Percentiles rank a stretch among this genome's conserved stretches.
Conservation (phyloP, 2,888 invertebrate genomes). For the Sarcophaga carnaria region DNA sequence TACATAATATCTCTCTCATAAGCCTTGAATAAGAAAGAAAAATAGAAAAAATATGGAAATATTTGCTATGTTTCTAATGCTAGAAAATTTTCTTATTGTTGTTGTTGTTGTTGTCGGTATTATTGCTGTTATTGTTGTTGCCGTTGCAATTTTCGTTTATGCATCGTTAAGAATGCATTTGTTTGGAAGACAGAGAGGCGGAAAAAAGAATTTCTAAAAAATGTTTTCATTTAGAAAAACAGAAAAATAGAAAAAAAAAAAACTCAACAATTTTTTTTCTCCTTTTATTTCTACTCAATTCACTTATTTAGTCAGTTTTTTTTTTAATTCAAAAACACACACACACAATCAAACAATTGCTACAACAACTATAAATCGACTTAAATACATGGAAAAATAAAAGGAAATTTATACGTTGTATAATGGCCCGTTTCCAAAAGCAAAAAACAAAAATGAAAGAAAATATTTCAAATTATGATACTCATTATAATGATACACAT, state of each 20-base stretch:
- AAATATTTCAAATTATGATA: too few species aligned
- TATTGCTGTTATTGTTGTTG: not conserved
- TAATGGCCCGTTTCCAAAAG: too few species aligned
- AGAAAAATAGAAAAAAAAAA: slow-evolving; percentile 25
- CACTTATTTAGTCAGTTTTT: slow-evolving; percentile 54
- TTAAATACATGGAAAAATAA: too few species aligned
- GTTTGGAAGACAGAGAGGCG: slow-evolving; percentile 43
- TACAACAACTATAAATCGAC: too few species aligned
- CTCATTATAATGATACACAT: too few species aligned
- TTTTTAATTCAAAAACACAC: slow-evolving; percentile 15
- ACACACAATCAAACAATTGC: not conserved
- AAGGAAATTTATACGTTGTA: too few species aligned
- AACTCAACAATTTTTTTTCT: slow-evolving; percentile 7
- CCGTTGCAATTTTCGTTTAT: slow-evolving; percentile 39
- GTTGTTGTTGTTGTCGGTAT: not conserved
- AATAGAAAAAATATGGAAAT: not conserved
- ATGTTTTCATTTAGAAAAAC: slow-evolving; percentile 51
- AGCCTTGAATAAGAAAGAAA: slow-evolving; percentile 48
- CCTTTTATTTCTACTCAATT: slow-evolving; percentile 23
- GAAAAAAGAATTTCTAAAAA: not conserved
- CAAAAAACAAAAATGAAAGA: too few species aligned
- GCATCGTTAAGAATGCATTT: slow-evolving; percentile 64
- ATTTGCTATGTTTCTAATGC: not conserved
- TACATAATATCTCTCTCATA: not conserved
- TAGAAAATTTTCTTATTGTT: not conserved